These are phyloP conservation scores for Argya squamiceps DNA, from an alignment of 2,797 vertebrate genomes.

Conservation along the genomic window DNA sequence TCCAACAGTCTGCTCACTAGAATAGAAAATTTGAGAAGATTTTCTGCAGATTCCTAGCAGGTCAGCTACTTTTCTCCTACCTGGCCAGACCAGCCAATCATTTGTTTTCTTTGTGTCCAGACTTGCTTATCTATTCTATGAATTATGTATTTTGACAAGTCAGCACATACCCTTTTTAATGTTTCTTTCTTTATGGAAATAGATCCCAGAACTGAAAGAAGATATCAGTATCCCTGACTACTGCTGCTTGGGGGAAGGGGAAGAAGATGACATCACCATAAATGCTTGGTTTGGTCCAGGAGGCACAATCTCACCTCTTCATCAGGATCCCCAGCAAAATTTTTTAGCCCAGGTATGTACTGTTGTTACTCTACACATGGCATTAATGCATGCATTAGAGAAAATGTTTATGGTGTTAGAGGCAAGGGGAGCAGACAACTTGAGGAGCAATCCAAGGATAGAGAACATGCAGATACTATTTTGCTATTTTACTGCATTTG, in stretches of 20 bases:
- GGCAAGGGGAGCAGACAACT: neutral
- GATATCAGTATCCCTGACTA: conserved; percentile 95
- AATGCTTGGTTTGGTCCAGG: conserved; percentile 95
- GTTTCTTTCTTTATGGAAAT: neutral
- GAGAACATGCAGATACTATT: neutral
- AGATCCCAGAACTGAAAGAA: conserved; percentile 92
- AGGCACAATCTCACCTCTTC: conserved; percentile 93
- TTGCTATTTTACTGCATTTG: neutral
- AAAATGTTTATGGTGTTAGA: neutral
- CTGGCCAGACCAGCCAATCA: neutral
- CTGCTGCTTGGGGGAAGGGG: conserved; percentile 90
- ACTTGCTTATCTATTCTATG: neutral
- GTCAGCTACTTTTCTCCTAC: neutral
- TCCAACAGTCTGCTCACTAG: neutral
- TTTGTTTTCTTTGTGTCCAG: neutral
- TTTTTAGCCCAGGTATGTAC: conserved; percentile 89
- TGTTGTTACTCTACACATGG: neutral
- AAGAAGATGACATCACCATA: conserved; percentile 92
- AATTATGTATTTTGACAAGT: neutral
- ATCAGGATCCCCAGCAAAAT: conserved; percentile 97
- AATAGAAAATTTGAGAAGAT: neutral
- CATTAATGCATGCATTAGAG: neutral
- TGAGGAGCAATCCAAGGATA: neutral
- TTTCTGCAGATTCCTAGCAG: neutral
- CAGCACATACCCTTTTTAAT: neutral